Evolutionary conservation across 2,797 vertebrate genomes (phyloP).

Genomic region (Melopsittacus undulatus): DNA sequence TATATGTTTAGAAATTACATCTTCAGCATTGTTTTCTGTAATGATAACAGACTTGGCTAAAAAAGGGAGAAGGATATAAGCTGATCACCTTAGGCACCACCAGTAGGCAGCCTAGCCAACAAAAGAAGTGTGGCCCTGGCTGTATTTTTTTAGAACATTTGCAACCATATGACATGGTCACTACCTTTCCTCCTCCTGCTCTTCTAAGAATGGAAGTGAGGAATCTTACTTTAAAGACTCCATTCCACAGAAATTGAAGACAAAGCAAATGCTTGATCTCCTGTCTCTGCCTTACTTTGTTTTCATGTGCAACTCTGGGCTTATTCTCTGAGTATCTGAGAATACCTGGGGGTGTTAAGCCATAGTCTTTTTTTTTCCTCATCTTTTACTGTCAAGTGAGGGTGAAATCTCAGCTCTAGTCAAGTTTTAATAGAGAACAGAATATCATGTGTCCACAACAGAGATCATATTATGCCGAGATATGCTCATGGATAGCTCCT

Average conservation of each 20-base stretch:
- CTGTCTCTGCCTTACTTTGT: background rate
- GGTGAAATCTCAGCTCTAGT: background rate
- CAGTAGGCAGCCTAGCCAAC: background rate
- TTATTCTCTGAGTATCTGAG: background rate
- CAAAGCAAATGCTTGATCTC: background rate
- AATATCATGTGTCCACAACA: background rate
- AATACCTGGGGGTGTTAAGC: background rate
- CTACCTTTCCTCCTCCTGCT: background rate
- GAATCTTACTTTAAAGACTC: background rate
- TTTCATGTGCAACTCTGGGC: background rate
- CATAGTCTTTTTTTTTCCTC: background rate
- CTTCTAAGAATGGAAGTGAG: background rate
- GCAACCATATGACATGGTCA: background rate
- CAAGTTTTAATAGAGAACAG: background rate
- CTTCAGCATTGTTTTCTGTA: slow-evolving; percentile 9
- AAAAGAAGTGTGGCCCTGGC: background rate
- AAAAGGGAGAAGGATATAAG: background rate
- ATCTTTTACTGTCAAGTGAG: background rate
- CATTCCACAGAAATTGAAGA: background rate
- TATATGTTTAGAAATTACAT: background rate
- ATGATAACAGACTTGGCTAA: background rate
- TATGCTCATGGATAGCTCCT: background rate
- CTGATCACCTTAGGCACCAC: background rate
- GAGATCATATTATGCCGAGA: background rate
- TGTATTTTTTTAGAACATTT: background rate